A percentile compares a stretch with the other conserved stretches of the same genome.
phyloP scores from a whole-genome alignment of 2,888 invertebrate species.

The Mechanitis messenoides region DNA sequence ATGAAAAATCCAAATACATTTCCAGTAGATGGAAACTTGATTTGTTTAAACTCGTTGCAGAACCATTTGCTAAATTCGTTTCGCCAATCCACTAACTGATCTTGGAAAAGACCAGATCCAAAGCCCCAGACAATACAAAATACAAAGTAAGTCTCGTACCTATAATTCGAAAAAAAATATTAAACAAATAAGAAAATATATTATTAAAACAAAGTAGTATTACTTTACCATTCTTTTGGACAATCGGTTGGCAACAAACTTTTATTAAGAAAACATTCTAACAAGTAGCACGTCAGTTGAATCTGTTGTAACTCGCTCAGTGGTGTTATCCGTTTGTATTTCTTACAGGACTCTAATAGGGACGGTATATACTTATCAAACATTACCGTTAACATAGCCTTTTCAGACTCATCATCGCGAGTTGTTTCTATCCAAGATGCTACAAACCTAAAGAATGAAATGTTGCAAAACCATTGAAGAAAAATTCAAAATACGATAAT shows the following conservation, averaged over 20 bases:
- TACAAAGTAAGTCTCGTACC: conserved; percentile 94
- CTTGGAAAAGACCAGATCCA: conserved; percentile 93
- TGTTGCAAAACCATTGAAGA: no score
- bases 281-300: conserved; percentile 89
- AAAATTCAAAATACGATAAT: no score
- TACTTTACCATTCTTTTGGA: conserved; percentile 88
- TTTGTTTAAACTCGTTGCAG: conserved; percentile 91
- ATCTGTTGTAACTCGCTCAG: conserved; percentile 93
- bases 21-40: conserved; percentile 89
- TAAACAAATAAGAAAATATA: conserved; percentile 1
- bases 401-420: conserved; percentile 82
- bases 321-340: conserved; percentile 93
- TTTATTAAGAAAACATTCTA: conserved; percentile 89
- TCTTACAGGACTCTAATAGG: conserved; percentile 84
- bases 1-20: conserved; percentile 94
- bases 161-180: conserved; percentile 33
- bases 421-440: conserved; percentile 92
- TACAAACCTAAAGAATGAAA: conserved; percentile 79
- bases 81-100: conserved; percentile 93
- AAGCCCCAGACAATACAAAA: conserved; percentile 95
- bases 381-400: conserved; percentile 87
- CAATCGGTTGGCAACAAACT: conserved; percentile 90
- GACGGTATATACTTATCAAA: conserved; percentile 96
- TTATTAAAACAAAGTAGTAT: background rate
- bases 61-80: conserved; percentile 98